Evolutionary conservation across 2,797 vertebrate genomes (phyloP), one percentile per base, ranked within the genome.

Genomic region (Thalassophryne amazonica): DNA sequence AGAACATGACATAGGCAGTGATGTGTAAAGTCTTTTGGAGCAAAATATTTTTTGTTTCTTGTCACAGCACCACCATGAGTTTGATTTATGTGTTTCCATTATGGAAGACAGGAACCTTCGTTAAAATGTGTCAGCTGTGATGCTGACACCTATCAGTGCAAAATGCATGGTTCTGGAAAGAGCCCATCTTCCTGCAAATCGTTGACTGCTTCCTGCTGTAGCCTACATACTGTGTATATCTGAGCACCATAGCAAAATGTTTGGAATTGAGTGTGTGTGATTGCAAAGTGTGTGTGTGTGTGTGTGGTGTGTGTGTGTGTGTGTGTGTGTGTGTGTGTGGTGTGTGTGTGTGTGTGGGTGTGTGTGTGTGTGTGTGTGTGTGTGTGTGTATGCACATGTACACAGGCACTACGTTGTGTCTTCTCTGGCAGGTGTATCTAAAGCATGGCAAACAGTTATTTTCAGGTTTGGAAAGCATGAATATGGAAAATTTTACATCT

Each of bases 401-500:
- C n/a, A n/a, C n/a, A n/a, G n/a, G n/a, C n/a, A n/a, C n/a, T n/a
- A n/a, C n/a, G n/a, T n/a, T n/a, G n/a, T n/a, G n/a, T n/a, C n/a
- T n/a, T n/a, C n/a, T n/a, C n/a, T n/a, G n/a, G n/a, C n/a, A 22
- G 30, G 25, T 61, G 28, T 45, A 23, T 38, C 23, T 32, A 41
- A 52, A 60, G 47, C 48, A 48, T 54, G 30, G 28, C 17, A 62
- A 43, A 59, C 22, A 9, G 23, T 31, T 59, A 34, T 73, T 57
- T 71, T 28, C 52, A 33, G 32, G 40, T 57, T 49, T 65, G 37
- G 32, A 29, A 73, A 56, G 60, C 55, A 41, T 35, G 29, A 42
- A 35, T 53, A 71, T 38, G 19, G 41, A 18, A 56, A 74, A 64
- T 37, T 13, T 25, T 22, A 39, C 48, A 66, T 75, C 48, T 41